phyloP scores from a whole-genome alignment of 2,888 invertebrate genomes.

The Hemaris fuciformis region DNA sequence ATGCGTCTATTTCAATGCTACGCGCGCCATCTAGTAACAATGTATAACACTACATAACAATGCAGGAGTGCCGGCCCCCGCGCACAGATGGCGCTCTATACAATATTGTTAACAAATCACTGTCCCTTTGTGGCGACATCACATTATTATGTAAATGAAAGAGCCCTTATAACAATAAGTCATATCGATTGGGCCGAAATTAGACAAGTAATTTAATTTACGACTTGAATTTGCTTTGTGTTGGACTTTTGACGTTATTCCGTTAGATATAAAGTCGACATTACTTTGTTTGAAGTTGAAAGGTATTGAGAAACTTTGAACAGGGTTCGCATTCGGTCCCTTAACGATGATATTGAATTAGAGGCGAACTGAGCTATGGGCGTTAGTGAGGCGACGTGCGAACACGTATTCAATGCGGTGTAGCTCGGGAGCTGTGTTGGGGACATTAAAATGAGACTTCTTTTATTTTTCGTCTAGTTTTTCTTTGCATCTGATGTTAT shows the following conservation, averaged over 20 bases:
- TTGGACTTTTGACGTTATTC: background rate
- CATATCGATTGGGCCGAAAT: constrained; percentile 18
- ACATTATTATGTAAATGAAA: constrained; percentile 5
- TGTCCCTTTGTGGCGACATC: constrained; percentile 2
- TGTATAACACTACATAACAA: background rate
- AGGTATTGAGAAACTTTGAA: background rate
- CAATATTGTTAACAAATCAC: constrained; percentile 3
- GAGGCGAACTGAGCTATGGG: constrained; percentile 16
- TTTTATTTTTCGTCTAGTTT: too few species aligned
- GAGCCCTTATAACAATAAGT: constrained; percentile 6
- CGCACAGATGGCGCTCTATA: constrained; percentile 2
- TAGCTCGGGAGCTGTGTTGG: constrained; percentile 17
- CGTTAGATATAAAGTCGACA: background rate
- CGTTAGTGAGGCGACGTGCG: background rate
- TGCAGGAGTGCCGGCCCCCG: background rate
- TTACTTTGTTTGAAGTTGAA: background rate
- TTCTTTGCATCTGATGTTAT: too few species aligned
- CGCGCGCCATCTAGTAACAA: background rate
- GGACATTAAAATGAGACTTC: background rate
- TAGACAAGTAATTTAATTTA: constrained; percentile 37
- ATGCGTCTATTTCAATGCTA: background rate
- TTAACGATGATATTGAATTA: constrained; percentile 34
- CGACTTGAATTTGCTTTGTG: constrained; percentile 2
- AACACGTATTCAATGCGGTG: background rate
- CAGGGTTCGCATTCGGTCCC: constrained; percentile 9